These are phyloP conservation scores for Dascyllus trimaculatus DNA, from an alignment of 2,113 vertebrate species.

Conservation along the genomic window DNA sequence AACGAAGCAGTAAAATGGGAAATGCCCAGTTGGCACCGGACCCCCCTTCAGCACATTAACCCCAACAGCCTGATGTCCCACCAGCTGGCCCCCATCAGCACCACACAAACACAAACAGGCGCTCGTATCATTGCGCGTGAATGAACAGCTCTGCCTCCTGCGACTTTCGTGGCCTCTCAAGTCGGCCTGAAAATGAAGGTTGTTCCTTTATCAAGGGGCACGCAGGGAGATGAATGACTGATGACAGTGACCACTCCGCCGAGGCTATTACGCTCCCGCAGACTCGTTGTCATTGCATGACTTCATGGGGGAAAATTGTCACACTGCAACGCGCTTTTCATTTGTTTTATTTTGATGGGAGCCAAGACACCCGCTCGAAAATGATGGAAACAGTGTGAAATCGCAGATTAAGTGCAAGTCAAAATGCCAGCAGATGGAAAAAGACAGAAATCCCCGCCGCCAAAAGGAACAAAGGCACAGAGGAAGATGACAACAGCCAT, in stretches of 20 bases:
- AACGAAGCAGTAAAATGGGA: conserved; percentile 44
- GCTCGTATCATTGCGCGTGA: not conserved
- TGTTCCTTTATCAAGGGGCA: conserved; percentile 7
- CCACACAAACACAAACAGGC: not conserved
- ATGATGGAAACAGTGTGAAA: conserved; percentile 55
- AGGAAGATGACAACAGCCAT: conserved; percentile 7
- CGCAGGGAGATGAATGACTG: conserved; percentile 57
- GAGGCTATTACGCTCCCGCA: conserved; percentile 38
- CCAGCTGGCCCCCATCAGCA: conserved; percentile 39
- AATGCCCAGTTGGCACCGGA: conserved; percentile 41
- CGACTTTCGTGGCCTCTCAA: conserved; percentile 20
- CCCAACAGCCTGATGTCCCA: conserved; percentile 43
- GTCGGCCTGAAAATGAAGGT: conserved; percentile 11
- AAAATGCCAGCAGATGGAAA: conserved; percentile 38
- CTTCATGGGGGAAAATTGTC: conserved; percentile 28
- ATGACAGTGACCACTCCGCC: conserved; percentile 43
- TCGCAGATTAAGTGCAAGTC: conserved; percentile 41
- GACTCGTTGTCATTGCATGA: not conserved
- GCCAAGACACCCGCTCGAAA: conserved; percentile 24
- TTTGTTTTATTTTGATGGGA: conserved; percentile 53
- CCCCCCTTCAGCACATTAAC: conserved; percentile 29
- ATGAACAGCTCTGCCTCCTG: conserved; percentile 13
- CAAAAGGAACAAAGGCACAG: conserved; percentile 37
- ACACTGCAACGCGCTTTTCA: conserved; percentile 16
- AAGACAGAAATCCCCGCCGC: conserved; percentile 47